Conservation (phyloP, 2,797 vertebrate genomes). For the Leptoclinus maculatus region DNA sequence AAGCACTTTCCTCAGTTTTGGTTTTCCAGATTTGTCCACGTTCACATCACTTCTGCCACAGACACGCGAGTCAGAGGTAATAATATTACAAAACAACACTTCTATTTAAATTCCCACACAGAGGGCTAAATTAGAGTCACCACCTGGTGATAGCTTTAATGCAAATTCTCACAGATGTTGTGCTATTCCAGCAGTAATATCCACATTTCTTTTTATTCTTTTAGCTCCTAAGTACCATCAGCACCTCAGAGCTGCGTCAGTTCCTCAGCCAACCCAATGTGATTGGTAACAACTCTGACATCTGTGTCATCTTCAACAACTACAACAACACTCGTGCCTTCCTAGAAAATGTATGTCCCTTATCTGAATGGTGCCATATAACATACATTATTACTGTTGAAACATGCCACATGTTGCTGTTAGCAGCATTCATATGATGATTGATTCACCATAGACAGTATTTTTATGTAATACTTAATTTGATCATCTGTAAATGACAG, state of each 20-base stretch:
- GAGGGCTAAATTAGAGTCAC: neutral
- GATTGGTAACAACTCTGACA: conserved; percentile 38
- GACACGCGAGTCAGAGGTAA: conserved; percentile 63
- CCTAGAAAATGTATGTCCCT: conserved; percentile 67
- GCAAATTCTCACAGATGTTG: neutral
- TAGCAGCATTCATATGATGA: neutral
- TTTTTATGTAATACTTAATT: neutral
- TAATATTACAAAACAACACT: neutral
- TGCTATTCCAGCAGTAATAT: neutral
- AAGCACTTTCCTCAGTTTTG: conserved; percentile 69
- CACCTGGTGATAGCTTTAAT: neutral
- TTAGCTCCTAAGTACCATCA: conserved; percentile 73
- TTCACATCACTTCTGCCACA: conserved; percentile 70
- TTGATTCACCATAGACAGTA: neutral
- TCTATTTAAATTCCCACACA: neutral
- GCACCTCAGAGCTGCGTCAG: conserved; percentile 61
- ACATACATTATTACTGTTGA: neutral
- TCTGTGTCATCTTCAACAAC: conserved; percentile 69
- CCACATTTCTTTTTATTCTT: neutral
- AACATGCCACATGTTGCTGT: neutral
- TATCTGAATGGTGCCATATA: neutral
- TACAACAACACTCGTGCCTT: conserved; percentile 71
- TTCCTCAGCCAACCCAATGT: conserved; percentile 62
- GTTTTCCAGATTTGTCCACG: conserved; percentile 63
- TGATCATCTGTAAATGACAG: neutral